Evolutionary conservation across 2,797 vertebrate species (phyloP).

Genomic region (Siniperca undulata): DNA sequence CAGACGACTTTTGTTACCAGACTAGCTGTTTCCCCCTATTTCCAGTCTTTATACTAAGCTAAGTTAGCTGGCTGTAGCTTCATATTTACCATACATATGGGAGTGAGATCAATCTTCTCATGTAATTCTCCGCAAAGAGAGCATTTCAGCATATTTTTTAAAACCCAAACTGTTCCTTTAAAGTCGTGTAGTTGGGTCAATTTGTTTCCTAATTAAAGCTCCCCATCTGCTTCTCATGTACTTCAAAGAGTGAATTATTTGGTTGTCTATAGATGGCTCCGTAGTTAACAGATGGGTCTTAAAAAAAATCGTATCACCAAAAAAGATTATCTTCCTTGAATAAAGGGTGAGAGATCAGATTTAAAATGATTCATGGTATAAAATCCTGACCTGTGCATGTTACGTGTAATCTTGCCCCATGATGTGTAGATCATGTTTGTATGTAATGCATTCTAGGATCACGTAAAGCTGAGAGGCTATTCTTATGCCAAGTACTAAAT

Average conservation of each 20-base stretch:
- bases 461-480: background rate
- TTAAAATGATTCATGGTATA: background rate
- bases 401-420: background rate
- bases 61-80: background rate
- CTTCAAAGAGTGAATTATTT: conserved; percentile 37
- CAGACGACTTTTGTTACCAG: background rate
- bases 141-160: background rate
- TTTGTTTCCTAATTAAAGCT: conserved; percentile 51
- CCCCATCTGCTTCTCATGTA: conserved; percentile 45
- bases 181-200: conserved; percentile 26
- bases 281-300: conserved; percentile 40
- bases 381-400: background rate
- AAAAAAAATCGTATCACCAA: conserved; percentile 1
- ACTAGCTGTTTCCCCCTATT: background rate
- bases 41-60: background rate
- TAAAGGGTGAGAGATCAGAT: background rate
- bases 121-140: background rate
- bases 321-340: background rate
- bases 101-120: background rate
- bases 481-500: background rate
- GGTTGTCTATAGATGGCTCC: conserved; percentile 9
- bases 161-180: conserved; percentile 7
- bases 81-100: background rate
- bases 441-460: background rate
- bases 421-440: background rate